These are phyloP conservation scores for Melangyna quadrimaculata DNA, from an alignment of 2,888 invertebrate genomes.

Conservation along the genomic window DNA sequence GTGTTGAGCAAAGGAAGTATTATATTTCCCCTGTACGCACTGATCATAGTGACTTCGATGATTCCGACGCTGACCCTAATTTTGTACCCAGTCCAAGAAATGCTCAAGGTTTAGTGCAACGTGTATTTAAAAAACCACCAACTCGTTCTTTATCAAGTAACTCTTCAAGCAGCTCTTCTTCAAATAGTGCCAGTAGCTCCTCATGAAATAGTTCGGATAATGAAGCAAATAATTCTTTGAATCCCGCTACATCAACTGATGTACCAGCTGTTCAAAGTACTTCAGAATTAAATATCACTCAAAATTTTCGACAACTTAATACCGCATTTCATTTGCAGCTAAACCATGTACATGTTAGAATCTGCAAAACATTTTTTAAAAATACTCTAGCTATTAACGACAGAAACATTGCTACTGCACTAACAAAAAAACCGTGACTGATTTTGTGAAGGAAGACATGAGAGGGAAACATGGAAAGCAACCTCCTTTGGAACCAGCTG, in stretches of 20 bases:
- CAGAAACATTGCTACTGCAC: conserved; percentile 35
- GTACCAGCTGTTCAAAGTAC: neutral
- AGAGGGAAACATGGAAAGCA: no score
- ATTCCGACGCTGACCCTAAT: no score
- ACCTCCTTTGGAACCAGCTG: no score
- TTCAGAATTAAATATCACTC: neutral
- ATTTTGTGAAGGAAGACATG: conserved; percentile 18
- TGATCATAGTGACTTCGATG: neutral
- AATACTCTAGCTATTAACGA: conserved; percentile 42
- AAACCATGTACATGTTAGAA: neutral
- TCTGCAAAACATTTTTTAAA: conserved; percentile 53
- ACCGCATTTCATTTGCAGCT: conserved; percentile 25
- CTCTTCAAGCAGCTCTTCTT: no score
- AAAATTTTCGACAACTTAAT: neutral
- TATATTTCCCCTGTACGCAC: neutral
- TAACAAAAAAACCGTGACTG: conserved; percentile 37
- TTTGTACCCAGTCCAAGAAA: no score
- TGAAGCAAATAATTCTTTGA: neutral
- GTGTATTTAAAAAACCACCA: no score
- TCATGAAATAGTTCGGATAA: neutral
- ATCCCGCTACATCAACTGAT: neutral
- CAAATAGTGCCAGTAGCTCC: no score
- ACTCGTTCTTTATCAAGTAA: no score
- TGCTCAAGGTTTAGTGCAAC: no score
- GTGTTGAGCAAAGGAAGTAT: neutral